These are phyloP conservation scores for Bedellia somnulentella DNA, from an alignment of 2,888 invertebrate species.

Conservation along the genomic window DNA sequence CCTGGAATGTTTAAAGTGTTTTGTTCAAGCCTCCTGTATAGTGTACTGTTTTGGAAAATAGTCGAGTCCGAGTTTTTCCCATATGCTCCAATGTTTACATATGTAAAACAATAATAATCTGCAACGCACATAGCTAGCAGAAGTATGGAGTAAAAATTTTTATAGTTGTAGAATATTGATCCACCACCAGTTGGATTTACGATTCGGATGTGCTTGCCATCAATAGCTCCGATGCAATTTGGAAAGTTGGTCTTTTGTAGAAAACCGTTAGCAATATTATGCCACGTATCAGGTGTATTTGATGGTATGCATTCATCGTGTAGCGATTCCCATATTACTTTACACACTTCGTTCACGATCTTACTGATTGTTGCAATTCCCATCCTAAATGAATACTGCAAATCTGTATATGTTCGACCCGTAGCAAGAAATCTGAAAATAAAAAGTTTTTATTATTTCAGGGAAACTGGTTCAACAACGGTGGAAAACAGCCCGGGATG, in stretches of 20 bases:
- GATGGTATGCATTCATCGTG: slow-evolving; percentile 10
- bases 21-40: slow-evolving; percentile 11
- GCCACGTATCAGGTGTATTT: slow-evolving; percentile 7
- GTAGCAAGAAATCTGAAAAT: slow-evolving; percentile 17
- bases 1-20: slow-evolving; percentile 12
- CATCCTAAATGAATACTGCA: too few relatives aligned
- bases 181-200: not conserved
- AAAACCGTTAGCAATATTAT: slow-evolving; percentile 9
- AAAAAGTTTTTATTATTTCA: slow-evolving; percentile 9
- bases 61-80: slow-evolving; percentile 16
- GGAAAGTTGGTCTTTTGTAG: slow-evolving; percentile 9
- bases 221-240: slow-evolving; percentile 1
- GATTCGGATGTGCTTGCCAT: slow-evolving; percentile 1
- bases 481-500: slow-evolving; percentile 13
- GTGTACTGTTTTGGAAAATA: slow-evolving; percentile 12
- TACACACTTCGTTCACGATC: slow-evolving; percentile 18
- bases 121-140: slow-evolving; percentile 11
- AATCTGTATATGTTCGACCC: too few relatives aligned
- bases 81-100: slow-evolving; percentile 13
- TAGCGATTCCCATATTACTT: slow-evolving; percentile 16
- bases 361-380: too few relatives aligned
- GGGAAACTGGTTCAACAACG: slow-evolving; percentile 10
- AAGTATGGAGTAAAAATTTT: slow-evolving; percentile 10
- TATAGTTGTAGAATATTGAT: slow-evolving; percentile 1
- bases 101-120: slow-evolving; percentile 12